These are phyloP conservation scores for Falco biarmicus DNA, from an alignment of 2,797 vertebrate species.

Conservation along the genomic window DNA sequence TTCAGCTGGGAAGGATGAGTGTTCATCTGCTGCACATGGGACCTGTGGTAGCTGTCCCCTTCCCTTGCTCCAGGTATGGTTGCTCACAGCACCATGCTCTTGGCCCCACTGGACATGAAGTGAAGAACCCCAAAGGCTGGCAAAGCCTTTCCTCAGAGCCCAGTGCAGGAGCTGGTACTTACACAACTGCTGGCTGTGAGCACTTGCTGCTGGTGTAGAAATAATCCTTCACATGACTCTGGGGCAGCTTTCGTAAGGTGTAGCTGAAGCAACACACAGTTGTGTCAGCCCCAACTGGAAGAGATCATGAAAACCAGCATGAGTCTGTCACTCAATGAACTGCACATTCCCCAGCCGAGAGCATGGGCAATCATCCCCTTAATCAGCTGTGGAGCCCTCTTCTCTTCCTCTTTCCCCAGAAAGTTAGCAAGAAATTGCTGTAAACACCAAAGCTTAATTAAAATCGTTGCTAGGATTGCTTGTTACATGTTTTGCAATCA, in stretches of 20 bases:
- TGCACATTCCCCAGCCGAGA: neutral
- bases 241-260: slow-evolving; percentile 47
- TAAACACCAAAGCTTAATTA: neutral
- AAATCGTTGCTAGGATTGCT: neutral
- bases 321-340: neutral
- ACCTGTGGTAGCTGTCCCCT: neutral
- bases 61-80: neutral
- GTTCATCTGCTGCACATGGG: accelerated
- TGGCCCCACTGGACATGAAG: accelerated
- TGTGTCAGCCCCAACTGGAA: slow-evolving; percentile 71
- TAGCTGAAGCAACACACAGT: slow-evolving; percentile 75
- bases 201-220: slow-evolving; percentile 80
- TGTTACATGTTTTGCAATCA: neutral
- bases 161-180: slow-evolving; percentile 14
- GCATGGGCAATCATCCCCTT: neutral
- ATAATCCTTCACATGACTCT: slow-evolving; percentile 68
- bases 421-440: neutral
- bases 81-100: neutral
- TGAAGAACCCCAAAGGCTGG: neutral
- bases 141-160: neutral
- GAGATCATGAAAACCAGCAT: neutral
- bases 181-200: slow-evolving; percentile 72
- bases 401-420: neutral
- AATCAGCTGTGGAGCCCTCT: neutral
- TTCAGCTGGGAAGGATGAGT: neutral